Base-by-base conservation (phyloP, 1,140 invertebrate species). In the Neuroterus valhalla region DNA sequence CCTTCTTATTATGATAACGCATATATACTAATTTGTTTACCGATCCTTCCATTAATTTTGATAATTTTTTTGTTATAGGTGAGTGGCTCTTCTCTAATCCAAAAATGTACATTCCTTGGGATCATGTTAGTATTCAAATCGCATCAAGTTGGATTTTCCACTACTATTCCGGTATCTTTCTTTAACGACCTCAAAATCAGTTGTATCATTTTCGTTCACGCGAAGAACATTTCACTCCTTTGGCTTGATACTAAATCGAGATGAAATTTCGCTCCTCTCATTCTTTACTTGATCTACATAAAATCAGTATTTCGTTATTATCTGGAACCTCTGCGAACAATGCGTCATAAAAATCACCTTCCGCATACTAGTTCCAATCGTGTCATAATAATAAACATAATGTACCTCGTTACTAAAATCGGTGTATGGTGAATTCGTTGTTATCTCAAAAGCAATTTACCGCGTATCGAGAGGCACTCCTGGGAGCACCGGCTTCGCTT, bases 391-490 rank as follows among this genome's bases (percentile, higher is more conserved):
- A 81, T 78, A 76, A 76, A 77, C 62, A 68, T 55, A 72, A 66
- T 48, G 69, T 74, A 55, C 52, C 38, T 75, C 68, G 78, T 77
- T 75, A 80, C 75, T 50, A 71, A 76, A 76, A 50, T 45, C 42
- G 21, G 52, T 46, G 62, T 52, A 71, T n/a, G 45, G 71, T 70
- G 76, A 80, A 78, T 82, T 78, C 77, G 74, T 77, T 75, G 71
- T 81, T 82, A 81, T 82, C 77, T 76, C 66, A 68, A 79, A 82
- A 74, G 78, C 80, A 82, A 81, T 79, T 75, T 77, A 67, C 70
- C 31, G 68, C 74, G 68, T 73, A 81, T 78, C 70, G 72, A 62
- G 73, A 76, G 71, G 55, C 68, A 72, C 62, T 72, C 62, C 67
- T 55, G 42, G 66, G 70, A 75, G 68, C 48, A 50, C 31, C 68